Conservation (phyloP, 2,113 vertebrate species). For the Pseudorectes ferrugineus region DNA sequence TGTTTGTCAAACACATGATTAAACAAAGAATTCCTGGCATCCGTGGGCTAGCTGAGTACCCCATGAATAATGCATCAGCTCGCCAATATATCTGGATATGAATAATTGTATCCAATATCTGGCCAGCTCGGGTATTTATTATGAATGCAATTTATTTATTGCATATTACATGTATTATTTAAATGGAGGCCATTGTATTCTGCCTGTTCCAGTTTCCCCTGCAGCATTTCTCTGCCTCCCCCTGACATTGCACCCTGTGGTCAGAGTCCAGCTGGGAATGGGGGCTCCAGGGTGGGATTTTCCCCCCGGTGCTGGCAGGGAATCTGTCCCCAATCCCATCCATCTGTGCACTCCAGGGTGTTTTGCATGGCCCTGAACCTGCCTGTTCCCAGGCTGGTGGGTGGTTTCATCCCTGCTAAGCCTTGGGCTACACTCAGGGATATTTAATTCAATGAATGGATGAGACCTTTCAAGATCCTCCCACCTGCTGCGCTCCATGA, state of each 20-base stretch:
- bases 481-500: background rate
- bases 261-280: accelerated
- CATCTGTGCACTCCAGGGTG: background rate
- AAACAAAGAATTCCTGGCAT: slow-evolving; percentile 59
- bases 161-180: slow-evolving; percentile 8
- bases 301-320: background rate
- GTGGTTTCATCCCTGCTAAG: background rate
- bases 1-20: slow-evolving; percentile 65
- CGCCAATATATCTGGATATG: background rate
- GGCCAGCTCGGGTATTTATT: slow-evolving; percentile 7
- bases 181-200: background rate
- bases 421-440: slow-evolving; percentile 2
- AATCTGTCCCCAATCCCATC: background rate
- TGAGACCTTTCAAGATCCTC: slow-evolving; percentile 53
- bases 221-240: background rate
- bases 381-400: background rate
- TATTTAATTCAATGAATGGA: slow-evolving; percentile 46
- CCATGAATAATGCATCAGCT: slow-evolving; percentile 51
- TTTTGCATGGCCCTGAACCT: background rate
- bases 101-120: slow-evolving; percentile 25
- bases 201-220: background rate
- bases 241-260: accelerated
- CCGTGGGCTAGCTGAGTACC: background rate
- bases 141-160: slow-evolving; percentile 30
- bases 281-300: background rate